phyloP scores from a whole-genome alignment of 64 coral and sea anemone species.

The Montipora sp. region DNA sequence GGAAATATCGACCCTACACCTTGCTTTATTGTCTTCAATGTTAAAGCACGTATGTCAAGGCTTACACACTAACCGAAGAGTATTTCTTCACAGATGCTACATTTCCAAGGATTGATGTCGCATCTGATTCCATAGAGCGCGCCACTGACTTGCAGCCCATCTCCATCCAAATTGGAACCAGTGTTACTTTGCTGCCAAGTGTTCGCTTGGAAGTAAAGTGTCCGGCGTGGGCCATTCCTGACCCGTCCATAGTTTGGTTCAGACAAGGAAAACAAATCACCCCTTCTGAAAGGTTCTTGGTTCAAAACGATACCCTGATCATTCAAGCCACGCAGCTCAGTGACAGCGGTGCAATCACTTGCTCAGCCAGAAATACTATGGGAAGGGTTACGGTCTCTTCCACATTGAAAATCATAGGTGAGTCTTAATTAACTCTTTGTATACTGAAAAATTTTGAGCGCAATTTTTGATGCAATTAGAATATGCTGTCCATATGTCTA shows the following conservation, averaged over 20 bases:
- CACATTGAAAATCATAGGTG: not conserved
- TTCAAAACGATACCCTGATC: constrained; percentile 50
- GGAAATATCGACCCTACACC: too few relatives aligned
- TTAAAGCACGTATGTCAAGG: not conserved
- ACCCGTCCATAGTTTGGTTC: constrained; percentile 59
- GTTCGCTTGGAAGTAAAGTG: constrained; percentile 55
- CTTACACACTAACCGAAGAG: not conserved
- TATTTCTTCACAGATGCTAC: constrained; percentile 40
- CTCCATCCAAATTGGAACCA: constrained; percentile 59
- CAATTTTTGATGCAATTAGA: too few relatives aligned
- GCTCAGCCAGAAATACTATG: constrained; percentile 47
- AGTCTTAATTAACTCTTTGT: not conserved
- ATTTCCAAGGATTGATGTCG: constrained; percentile 60
- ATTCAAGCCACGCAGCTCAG: not conserved
- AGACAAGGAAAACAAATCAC: constrained; percentile 49
- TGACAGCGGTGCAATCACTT: constrained; percentile 42
- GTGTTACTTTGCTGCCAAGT: constrained; percentile 64
- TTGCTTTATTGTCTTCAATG: too few relatives aligned
- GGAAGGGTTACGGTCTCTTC: constrained; percentile 14
- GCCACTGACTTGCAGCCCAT: constrained; percentile 58
- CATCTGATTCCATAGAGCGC: constrained; percentile 41
- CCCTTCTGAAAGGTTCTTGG: not conserved
- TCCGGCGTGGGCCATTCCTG: constrained; percentile 62
- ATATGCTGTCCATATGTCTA: too few relatives aligned
- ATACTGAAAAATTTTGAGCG: too few relatives aligned